Evolutionary conservation across 2,113 vertebrate species (phyloP).

Genomic region (Pithys albifrons): DNA sequence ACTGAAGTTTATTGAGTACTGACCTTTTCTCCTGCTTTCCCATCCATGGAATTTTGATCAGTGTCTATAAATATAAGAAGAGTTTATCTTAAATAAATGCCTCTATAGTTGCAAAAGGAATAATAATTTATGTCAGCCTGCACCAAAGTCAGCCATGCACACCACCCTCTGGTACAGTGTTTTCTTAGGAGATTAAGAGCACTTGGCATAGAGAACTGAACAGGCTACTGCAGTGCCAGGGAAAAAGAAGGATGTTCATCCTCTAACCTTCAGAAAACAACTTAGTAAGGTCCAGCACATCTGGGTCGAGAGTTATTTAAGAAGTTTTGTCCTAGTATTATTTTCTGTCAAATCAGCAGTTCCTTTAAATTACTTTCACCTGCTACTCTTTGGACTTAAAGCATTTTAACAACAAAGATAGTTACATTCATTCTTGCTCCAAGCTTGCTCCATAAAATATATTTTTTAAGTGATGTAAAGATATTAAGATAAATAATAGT

Average conservation of each 20-base stretch:
- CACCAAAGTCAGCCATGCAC: constrained; percentile 16
- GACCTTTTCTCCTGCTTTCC: neutral
- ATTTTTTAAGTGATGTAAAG: neutral
- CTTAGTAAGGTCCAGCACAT: neutral
- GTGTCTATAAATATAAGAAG: neutral
- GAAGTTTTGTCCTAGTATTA: neutral
- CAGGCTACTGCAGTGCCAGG: neutral
- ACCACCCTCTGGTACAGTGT: neutral
- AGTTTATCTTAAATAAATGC: neutral
- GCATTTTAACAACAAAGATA: neutral
- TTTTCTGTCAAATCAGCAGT: neutral
- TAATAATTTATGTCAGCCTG: neutral
- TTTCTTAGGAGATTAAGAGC: neutral
- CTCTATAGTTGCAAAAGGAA: neutral
- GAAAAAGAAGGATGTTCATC: neutral
- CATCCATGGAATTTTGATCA: neutral
- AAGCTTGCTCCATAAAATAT: neutral
- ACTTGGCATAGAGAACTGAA: neutral
- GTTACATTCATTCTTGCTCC: neutral
- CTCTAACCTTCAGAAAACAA: constrained; percentile 6
- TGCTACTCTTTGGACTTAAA: neutral
- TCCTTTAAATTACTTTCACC: neutral
- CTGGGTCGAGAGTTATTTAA: neutral
- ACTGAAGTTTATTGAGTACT: neutral
- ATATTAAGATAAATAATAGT: neutral